Percentiles rank a stretch among this genome's conserved stretches.
These are phyloP conservation scores for Forbesichthys agassizii DNA, from an alignment of 2,113 vertebrate genomes.

Conservation along the genomic window DNA sequence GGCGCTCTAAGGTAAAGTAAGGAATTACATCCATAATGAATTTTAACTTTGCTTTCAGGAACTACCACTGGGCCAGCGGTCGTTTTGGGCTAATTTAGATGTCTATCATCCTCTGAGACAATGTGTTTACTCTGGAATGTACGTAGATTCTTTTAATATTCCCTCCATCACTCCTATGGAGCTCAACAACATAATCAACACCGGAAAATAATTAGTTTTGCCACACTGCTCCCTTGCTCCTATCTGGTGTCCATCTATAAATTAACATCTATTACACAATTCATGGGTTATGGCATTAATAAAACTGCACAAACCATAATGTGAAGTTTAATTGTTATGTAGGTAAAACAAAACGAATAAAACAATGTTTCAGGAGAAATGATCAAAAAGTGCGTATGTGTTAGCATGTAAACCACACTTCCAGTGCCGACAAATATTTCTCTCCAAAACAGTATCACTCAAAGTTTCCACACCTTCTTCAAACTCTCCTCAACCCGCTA, in stretches of 20 bases:
- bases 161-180: slow-evolving; percentile 49
- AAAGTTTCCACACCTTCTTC: slow-evolving; percentile 4
- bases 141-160: slow-evolving; percentile 66
- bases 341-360: not conserved
- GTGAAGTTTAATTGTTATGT: slow-evolving; percentile 4
- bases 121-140: slow-evolving; percentile 51
- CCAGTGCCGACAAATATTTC: not conserved
- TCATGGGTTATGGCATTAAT: not conserved
- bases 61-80: not conserved
- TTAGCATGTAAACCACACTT: too few species aligned
- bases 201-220: slow-evolving; percentile 72
- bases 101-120: slow-evolving; percentile 58
- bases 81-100: slow-evolving; percentile 69
- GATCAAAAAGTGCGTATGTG: not conserved
- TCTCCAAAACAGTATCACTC: not conserved
- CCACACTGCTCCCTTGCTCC: slow-evolving; percentile 48
- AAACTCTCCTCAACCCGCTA: not conserved
- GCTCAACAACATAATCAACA: slow-evolving; percentile 47
- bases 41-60: too few species aligned
- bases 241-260: slow-evolving; percentile 39
- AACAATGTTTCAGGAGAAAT: not conserved
- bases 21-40: too few species aligned
- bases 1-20: too few species aligned
- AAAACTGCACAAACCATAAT: slow-evolving; percentile 1
- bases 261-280: slow-evolving; percentile 47